Evolutionary conservation across 2,113 vertebrate species (phyloP).

Genomic region (Chaetops frenatus): DNA sequence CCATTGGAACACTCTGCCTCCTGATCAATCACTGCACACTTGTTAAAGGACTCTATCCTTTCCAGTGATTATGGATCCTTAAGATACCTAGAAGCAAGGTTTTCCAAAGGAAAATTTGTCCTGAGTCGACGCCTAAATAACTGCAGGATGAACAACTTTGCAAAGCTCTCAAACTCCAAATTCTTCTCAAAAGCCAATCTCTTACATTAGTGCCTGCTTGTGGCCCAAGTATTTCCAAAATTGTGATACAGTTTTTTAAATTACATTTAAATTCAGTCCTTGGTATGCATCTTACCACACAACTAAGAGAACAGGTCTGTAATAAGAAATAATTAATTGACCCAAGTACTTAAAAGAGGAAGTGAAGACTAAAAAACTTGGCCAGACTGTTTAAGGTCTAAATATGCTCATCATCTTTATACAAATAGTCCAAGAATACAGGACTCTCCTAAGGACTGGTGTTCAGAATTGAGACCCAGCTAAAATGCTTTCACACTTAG

Average conservation of each 20-base stretch:
- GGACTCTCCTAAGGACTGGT: background rate
- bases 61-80: background rate
- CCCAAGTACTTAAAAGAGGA: background rate
- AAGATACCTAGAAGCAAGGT: background rate
- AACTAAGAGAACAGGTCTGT: background rate
- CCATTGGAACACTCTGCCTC: background rate
- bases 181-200: background rate
- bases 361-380: background rate
- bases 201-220: background rate
- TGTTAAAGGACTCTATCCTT: background rate
- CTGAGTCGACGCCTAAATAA: background rate
- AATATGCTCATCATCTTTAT: background rate
- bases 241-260: background rate
- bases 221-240: background rate
- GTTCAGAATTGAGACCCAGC: background rate
- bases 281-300: background rate
- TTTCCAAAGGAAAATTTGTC: background rate
- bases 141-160: background rate
- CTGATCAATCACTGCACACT: background rate
- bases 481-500: background rate
- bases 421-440: background rate
- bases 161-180: background rate
- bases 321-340: background rate
- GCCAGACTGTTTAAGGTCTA: background rate
- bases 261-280: background rate